These are phyloP conservation scores for Epinephelus lanceolatus DNA, from an alignment of 2,113 vertebrate genomes.

Conservation along the genomic window DNA sequence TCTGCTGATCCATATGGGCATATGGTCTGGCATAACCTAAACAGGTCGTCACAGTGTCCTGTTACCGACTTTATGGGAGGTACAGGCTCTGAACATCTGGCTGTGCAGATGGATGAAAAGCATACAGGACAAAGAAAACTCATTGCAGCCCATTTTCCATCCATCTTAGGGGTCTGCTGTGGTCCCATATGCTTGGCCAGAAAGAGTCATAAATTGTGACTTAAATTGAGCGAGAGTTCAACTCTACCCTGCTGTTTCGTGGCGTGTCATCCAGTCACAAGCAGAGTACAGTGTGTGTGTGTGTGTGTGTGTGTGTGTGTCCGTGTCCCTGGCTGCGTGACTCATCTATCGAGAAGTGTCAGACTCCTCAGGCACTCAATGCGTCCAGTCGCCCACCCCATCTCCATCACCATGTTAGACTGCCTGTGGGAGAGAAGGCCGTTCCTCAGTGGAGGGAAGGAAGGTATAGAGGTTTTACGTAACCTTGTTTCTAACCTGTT, in stretches of 20 bases:
- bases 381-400: constrained; percentile 50
- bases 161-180: constrained; percentile 33
- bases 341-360: constrained; percentile 61
- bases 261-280: constrained; percentile 24
- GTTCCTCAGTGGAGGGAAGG: neutral
- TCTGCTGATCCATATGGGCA: constrained; percentile 47
- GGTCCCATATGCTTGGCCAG: constrained; percentile 44
- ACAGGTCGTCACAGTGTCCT: constrained; percentile 51
- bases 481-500: neutral
- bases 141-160: constrained; percentile 48
- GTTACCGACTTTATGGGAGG: constrained; percentile 61
- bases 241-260: constrained; percentile 44
- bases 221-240: constrained; percentile 56
- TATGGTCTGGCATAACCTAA: constrained; percentile 46
- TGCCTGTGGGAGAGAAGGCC: constrained; percentile 27
- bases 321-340: constrained; percentile 28
- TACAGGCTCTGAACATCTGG: constrained; percentile 64
- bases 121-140: constrained; percentile 54
- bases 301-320: neutral
- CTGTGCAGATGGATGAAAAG: constrained; percentile 69
- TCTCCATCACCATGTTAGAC: constrained; percentile 27
- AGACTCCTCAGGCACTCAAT: constrained; percentile 40
- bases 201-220: constrained; percentile 53
- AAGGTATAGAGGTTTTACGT: constrained; percentile 14
- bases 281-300: constrained; percentile 1